Evolutionary conservation across 53 echinoderm and acorn worm species (phyloP), one percentile per base, ranked within the genome.

Genomic region (Holothuria leucospilota): DNA sequence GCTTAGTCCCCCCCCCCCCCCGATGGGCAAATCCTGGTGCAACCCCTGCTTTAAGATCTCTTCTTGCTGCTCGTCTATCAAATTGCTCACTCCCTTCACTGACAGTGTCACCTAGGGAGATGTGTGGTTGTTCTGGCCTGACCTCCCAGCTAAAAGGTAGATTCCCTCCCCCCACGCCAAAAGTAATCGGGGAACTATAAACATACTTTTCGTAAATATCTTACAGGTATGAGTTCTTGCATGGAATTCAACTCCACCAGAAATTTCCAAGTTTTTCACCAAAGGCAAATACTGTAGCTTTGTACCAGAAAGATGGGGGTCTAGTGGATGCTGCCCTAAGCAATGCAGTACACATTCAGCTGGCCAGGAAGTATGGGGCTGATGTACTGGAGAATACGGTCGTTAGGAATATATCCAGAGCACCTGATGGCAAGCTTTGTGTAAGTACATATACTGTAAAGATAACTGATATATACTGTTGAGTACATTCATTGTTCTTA

Each of bases 261-360:
- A 91, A 87, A 28, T 96, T 82, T 63, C 94, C 96, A 26, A 93
- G 92, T 85, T 91, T 93, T 78, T 86, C 63, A 38, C 81, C 91
- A 8, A 92, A 87, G 21, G 61, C 85, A 4, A 79, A 96, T 51
- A 77, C 89, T 79, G 75, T 88, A 9, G 91, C 89, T 20, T 77
- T 95, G 29, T 95, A 93, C 68, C 96, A 96, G 82, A 82, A 87
- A 39, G 96, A 93, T 51, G 79, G 87, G 21, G 96, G 96, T 23
- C 87, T 96, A 29, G 96, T 96, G 16, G 94, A 93, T 71, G 94
- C 96, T 30, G 96, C 96, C 15, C 66, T 87, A 40, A 91, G 81
- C 28, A 96, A 96, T 59, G 90, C 96, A 26, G 87, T 89, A 6
- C 96, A 96, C 83, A 94, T 89, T 20, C 96, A 96, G 86, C 89